Evolutionary conservation across 2,113 vertebrate species (phyloP).

Genomic region (Furnarius figulus): DNA sequence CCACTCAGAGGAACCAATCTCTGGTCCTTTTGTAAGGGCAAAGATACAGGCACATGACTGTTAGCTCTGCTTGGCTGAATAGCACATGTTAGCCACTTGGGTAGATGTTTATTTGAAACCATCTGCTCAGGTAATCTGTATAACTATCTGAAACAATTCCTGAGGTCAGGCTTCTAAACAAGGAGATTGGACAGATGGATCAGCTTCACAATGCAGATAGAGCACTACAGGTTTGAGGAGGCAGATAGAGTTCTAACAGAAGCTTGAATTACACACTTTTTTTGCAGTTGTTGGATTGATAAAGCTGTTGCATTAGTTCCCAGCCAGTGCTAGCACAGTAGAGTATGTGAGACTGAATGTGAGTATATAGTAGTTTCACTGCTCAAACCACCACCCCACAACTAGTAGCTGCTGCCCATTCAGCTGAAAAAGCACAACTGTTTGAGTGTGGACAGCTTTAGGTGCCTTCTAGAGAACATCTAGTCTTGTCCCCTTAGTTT

Average conservation of each 20-base stretch:
- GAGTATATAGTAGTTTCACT: neutral
- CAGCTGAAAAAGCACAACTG: neutral
- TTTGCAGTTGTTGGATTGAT: neutral
- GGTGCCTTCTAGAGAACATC: neutral
- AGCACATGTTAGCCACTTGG: constrained; percentile 1
- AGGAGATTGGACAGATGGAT: neutral
- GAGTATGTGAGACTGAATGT: neutral
- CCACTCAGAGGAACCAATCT: neutral
- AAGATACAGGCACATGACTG: neutral
- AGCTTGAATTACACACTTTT: neutral
- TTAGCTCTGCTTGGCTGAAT: neutral
- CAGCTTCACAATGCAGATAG: neutral
- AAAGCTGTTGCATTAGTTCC: neutral
- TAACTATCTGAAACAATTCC: constrained; percentile 16
- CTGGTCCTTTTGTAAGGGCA: neutral
- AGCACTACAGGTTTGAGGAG: neutral
- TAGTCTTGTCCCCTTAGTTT: neutral
- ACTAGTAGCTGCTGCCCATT: neutral
- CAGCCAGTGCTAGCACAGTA: neutral
- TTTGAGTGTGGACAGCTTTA: neutral
- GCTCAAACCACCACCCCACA: neutral
- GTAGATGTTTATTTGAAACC: constrained; percentile 38
- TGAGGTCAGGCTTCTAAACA: constrained; percentile 6
- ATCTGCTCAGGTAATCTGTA: constrained; percentile 24
- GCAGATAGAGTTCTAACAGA: neutral